These are phyloP conservation scores for Bruchidius siliquastri DNA, from an alignment of 2,888 invertebrate species.

Conservation along the genomic window DNA sequence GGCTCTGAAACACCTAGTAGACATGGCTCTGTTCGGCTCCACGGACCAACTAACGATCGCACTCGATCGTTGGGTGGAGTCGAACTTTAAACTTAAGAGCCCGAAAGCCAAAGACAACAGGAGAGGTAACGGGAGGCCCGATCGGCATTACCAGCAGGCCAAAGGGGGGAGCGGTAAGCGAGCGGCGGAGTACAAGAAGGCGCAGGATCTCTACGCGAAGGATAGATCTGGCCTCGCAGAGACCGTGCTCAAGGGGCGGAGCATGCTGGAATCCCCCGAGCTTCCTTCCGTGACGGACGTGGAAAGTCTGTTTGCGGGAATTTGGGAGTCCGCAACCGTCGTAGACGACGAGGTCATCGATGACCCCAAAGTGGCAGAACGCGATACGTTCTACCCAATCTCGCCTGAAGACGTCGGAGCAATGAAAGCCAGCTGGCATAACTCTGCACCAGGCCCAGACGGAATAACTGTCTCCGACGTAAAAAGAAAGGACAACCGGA, in stretches of 20 bases:
- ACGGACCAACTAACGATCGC: too few relatives aligned
- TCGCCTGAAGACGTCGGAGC: not conserved
- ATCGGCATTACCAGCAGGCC: not conserved
- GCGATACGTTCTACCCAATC: not conserved
- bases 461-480: not conserved
- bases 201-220: constrained; percentile 18
- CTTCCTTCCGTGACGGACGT: not conserved
- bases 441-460: constrained; percentile 5
- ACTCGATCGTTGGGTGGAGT: too few relatives aligned
- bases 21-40: too few relatives aligned
- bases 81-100: too few relatives aligned
- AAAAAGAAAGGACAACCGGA: not conserved
- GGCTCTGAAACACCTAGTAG: too few relatives aligned
- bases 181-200: constrained; percentile 15
- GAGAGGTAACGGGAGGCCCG: not conserved
- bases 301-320: not conserved
- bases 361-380: not conserved
- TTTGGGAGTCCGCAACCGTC: not conserved
- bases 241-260: not conserved
- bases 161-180: constrained; percentile 5
- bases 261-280: not conserved
- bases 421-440: constrained; percentile 3
- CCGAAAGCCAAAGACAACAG: too few relatives aligned
- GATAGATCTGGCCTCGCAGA: constrained; percentile 3
- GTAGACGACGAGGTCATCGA: not conserved